Percentiles rank a stretch among this genome's conserved stretches.
Evolutionary conservation across 1,140 invertebrate species (phyloP).

Genomic region (Acromyrmex charruanus): DNA sequence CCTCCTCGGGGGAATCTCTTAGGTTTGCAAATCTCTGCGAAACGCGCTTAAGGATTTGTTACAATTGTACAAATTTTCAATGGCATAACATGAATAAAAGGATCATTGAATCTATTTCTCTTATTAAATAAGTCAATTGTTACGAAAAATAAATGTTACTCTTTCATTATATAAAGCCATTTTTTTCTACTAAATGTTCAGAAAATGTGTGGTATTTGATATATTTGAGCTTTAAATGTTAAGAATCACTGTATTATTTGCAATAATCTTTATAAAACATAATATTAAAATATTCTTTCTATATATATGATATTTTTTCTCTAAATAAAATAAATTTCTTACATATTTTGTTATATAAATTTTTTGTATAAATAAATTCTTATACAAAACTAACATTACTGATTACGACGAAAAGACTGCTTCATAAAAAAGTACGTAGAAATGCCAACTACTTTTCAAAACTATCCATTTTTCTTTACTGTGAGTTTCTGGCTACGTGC

Average conservation of each 20-base stretch:
- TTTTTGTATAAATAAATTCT: neutral
- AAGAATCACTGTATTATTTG: neutral
- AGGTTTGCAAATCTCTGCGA: constrained; percentile 48
- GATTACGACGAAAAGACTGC: constrained; percentile 9
- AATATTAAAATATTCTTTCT: neutral
- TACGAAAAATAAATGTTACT: neutral
- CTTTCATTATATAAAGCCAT: neutral
- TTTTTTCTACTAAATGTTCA: neutral
- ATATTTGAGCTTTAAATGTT: neutral
- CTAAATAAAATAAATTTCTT: neutral
- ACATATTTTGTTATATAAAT: neutral
- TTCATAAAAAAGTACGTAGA: neutral
- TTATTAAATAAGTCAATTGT: neutral
- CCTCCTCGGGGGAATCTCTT: constrained; percentile 23
- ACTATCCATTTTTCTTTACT: constrained; percentile 49
- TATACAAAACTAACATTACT: constrained; percentile 26
- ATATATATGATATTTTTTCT: neutral
- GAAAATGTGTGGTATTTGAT: neutral
- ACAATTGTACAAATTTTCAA: constrained; percentile 54
- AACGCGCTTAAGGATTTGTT: constrained; percentile 37
- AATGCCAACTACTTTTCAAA: constrained; percentile 46
- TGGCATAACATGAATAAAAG: constrained; percentile 1
- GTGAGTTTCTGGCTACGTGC: constrained; percentile 49
- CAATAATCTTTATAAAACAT: neutral
- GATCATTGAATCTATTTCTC: neutral